Base-by-base conservation (phyloP, 2,113 vertebrate genomes). In the Petroica traversi region DNA sequence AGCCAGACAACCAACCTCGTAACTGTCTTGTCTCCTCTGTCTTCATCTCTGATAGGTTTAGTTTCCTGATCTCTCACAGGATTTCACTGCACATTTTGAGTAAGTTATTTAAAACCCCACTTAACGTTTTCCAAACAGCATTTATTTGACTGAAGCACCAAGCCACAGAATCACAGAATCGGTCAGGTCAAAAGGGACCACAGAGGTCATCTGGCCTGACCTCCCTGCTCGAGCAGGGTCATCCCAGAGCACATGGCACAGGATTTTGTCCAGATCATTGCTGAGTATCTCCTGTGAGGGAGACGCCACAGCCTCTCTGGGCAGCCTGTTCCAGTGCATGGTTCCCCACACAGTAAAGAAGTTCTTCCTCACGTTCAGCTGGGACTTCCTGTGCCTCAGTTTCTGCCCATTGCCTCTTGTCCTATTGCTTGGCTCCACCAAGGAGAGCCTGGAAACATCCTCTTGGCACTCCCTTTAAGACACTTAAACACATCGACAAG, bases 91-190 rank as follows among this genome's bases (percentile, higher is more conserved):
- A 8, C 2, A 2, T 62, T 71, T 71, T 17, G 1, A 38, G 4
- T 4, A 19, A 55, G 18, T 45, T 20, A 11, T 9, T 67, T n/a
- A 61, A 78, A 88, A 11, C 4, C 4, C 9, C 14, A 9, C 8
- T 34, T 57, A 31, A 24, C 2, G 4, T 33, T 40, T 80, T 12
- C 28, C 25, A 17, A 24, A 17, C 3, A 9, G 17, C 2, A 2
- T 4, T n/a, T 11, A 33, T 13, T 16, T 1, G 5, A 17, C 10
- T 14, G 36, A 2, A 1, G 3, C 34, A 12, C 12, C 5, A 3
- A 18, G 11, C 7, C 40, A 40, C 52, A 67, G 14, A 51, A n/a
- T 3, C 28, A n/a, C 23, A 12, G 20, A 31, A 29, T 8, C 1
- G 38, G 2, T 46, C 54, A 19, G 52, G 38, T 6, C 4, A 1